Conservation (phyloP, 2,113 vertebrate species). For the Prunella fulvescens region DNA sequence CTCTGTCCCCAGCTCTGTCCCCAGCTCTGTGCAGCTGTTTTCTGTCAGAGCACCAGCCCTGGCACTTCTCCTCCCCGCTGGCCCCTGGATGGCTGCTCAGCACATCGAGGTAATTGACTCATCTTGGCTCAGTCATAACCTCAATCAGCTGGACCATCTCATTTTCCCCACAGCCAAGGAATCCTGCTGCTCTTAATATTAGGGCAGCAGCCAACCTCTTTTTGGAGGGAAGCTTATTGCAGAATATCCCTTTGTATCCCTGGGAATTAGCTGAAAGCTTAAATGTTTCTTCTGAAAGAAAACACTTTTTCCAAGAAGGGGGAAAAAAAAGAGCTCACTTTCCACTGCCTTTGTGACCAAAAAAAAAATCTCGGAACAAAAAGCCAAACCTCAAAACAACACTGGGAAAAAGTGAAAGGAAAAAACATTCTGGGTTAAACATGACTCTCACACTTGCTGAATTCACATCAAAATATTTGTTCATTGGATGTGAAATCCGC, state of each 20-base stretch:
- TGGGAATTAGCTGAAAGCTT: conserved; percentile 15
- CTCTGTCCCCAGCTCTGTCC: neutral
- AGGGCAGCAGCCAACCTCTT: conserved; percentile 39
- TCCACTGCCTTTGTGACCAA: neutral
- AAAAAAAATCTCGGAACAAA: neutral
- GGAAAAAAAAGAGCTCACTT: neutral
- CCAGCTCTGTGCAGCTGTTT: conserved; percentile 32
- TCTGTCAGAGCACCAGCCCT: neutral
- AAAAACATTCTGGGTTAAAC: neutral
- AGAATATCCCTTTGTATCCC: conserved; percentile 4
- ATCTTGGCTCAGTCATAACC: conserved; percentile 53
- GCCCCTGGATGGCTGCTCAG: conserved; percentile 30
- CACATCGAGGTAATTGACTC: conserved; percentile 52
- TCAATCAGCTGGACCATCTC: conserved; percentile 61
- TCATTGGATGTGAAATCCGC: neutral
- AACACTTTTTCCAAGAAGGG: neutral
- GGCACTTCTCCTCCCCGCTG: neutral
- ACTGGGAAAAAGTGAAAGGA: neutral
- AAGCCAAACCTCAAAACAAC: neutral
- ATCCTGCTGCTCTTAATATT: neutral
- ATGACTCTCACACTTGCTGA: neutral
- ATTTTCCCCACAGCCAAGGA: conserved; percentile 45
- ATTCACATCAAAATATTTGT: neutral
- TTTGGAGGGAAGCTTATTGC: conserved; percentile 26
- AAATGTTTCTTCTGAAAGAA: conserved; percentile 13